Evolutionary conservation across 2,888 invertebrate species (phyloP), one percentile per base, ranked within the genome.

Genomic region (Cylloceria caligata): DNA sequence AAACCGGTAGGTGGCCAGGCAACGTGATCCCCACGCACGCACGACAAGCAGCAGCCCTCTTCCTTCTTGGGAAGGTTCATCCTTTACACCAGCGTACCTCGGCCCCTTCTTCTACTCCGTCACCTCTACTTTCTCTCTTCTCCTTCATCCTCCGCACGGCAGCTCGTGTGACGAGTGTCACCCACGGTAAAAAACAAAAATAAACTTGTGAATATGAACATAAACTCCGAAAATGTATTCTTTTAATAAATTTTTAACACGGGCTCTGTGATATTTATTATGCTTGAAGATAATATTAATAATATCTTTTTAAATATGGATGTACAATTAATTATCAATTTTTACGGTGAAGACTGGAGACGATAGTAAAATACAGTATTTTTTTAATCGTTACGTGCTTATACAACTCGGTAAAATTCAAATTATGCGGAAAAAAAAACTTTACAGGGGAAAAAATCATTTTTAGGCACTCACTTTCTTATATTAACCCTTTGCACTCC

Each of bases 121-220:
- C 74, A 65, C 62, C 47, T 71, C 64, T 55, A 47, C 49, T 60
- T 60, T 42, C 60, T 75, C 42, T 73, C 72, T 64, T 42, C 47
- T 47, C 3, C 49, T 36, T 47, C 77, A 72, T 39, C 30, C 52
- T 49, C 64, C 65, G 34, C 52, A 34, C 24, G 19, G 9, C 55
- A 34, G 52, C 42, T 34, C 13, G 11, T 13, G 9, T 30, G 45
- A 71, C 42, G 42, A 45, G 57, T 60, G 42, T 34, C 27, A 19
- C 13, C n/a, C 24, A 19, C 3, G 27, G 30, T 13, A 30, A 21
- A 27, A 42, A 39, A 42, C 5, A 49, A 19, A 19, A 2, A 16
- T 16, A 6, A 16, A n/a, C 27, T 5, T 30, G 57, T n/a, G 27
- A 57, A 57, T 57, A n/a, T 34, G n/a, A 30, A 57, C 34, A 57